Evolutionary conservation across 2,888 invertebrate genomes (phyloP).

Genomic region (Neocrepidodera transversa): DNA sequence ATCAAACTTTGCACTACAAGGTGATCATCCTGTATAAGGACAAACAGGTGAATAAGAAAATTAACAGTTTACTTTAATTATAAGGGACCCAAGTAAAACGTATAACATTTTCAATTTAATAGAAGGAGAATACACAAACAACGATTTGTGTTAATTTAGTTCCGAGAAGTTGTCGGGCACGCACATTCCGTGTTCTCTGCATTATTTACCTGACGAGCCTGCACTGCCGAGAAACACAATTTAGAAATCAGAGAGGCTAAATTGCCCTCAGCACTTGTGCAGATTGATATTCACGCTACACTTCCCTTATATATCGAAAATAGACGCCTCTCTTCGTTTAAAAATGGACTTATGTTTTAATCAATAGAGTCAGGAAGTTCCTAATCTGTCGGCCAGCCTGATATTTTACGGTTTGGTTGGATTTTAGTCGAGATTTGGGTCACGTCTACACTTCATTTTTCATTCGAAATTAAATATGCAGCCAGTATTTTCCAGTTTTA

Average conservation of each 20-base stretch:
- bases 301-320: slow-evolving; percentile 7
- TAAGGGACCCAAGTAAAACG: no score
- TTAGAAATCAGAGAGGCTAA: slow-evolving; percentile 6
- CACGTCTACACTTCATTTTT: slow-evolving; percentile 3
- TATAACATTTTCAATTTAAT: no score
- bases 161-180: no score
- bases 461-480: slow-evolving; percentile 11
- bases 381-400: slow-evolving; percentile 15
- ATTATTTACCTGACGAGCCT: no score
- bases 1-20: no score
- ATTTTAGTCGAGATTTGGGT: slow-evolving; percentile 1
- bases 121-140: no score
- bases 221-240: no score
- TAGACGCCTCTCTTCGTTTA: slow-evolving; percentile 14
- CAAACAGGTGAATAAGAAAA: no score
- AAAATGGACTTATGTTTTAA: slow-evolving; percentile 19
- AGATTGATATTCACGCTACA: slow-evolving; percentile 19
- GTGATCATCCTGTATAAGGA: no score
- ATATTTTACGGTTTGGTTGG: slow-evolving; percentile 19
- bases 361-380: slow-evolving; percentile 23
- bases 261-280: slow-evolving; percentile 12
- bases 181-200: no score
- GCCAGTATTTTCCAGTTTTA: slow-evolving; percentile 3
- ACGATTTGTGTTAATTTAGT: no score
- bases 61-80: no score